A percentile compares a stretch with the other conserved stretches of the same genome.
Conservation (phyloP, 1,140 invertebrate genomes). For the Antheraea mylitta region DNA sequence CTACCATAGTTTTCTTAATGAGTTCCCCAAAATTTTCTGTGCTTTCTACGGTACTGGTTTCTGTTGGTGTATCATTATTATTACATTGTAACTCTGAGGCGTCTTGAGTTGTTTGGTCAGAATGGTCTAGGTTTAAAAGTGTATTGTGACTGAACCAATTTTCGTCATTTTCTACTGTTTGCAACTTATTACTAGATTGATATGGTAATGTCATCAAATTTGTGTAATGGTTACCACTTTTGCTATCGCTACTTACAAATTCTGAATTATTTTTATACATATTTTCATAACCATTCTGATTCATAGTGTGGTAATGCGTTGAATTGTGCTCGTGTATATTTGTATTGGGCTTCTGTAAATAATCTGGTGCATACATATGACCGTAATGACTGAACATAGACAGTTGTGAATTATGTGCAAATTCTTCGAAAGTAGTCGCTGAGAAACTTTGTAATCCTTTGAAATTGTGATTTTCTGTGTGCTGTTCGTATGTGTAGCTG, state of each 20-base stretch:
- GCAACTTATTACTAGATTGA: constrained; percentile 82
- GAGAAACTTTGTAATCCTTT: constrained; percentile 73
- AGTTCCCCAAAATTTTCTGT: constrained; percentile 94
- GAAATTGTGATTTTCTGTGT: constrained; percentile 58
- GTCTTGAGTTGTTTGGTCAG: constrained; percentile 82
- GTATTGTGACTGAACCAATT: constrained; percentile 74
- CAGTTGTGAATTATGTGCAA: constrained; percentile 76
- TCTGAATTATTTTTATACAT: constrained; percentile 64
- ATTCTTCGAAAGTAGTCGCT: constrained; percentile 79
- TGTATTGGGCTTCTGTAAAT: constrained; percentile 55
- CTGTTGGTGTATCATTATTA: constrained; percentile 28
- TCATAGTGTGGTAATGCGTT: constrained; percentile 48
- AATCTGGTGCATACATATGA: constrained; percentile 74
- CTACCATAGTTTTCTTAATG: constrained; percentile 95
- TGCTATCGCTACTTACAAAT: constrained; percentile 59
- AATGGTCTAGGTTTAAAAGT: constrained; percentile 57
- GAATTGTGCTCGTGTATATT: constrained; percentile 55
- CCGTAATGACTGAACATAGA: constrained; percentile 80
- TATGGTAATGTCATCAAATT: constrained; percentile 79
- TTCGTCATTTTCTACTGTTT: constrained; percentile 73
- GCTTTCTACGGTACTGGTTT: constrained; percentile 43
- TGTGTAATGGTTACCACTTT: constrained; percentile 78
- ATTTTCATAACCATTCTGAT: constrained; percentile 61
- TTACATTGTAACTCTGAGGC: constrained; percentile 80
- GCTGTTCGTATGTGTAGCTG: constrained; percentile 68